phyloP scores from a whole-genome alignment of 2,797 vertebrate genomes.

The Microchirus variegatus region DNA sequence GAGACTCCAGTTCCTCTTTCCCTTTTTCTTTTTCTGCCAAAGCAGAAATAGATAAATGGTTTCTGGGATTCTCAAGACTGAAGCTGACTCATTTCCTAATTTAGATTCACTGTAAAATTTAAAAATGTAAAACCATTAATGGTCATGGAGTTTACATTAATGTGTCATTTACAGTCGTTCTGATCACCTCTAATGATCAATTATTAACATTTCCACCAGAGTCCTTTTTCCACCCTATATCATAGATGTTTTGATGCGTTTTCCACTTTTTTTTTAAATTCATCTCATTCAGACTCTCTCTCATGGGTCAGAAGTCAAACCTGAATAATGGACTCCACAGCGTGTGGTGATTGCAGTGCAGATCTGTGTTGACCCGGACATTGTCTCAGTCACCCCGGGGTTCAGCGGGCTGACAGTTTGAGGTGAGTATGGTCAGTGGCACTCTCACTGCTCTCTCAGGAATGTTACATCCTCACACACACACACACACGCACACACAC shows the following conservation, averaged over 20 bases:
- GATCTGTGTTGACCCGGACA: constrained; percentile 69
- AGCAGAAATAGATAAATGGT: no score
- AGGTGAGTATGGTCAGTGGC: constrained; percentile 63
- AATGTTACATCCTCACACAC: constrained; percentile 57
- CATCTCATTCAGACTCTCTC: constrained; percentile 46
- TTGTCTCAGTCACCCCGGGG: constrained; percentile 66
- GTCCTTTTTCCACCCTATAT: constrained; percentile 2
- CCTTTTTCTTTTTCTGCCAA: constrained; percentile 22
- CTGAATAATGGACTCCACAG: constrained; percentile 65
- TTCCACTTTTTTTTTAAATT: constrained; percentile 45
- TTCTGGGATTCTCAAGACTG: no score
- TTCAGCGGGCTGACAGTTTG: constrained; percentile 67
- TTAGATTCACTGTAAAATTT: no score
- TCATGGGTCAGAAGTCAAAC: constrained; percentile 61
- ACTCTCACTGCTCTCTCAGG: constrained; percentile 55
- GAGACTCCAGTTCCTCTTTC: constrained; percentile 44
- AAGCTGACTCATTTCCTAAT: no score
- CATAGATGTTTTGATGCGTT: constrained; percentile 29
- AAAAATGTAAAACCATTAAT: no score
- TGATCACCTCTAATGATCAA: no score
- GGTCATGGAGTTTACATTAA: no score
- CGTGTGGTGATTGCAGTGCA: constrained; percentile 60
- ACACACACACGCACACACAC: constrained; percentile 51
- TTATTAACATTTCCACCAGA: no score
- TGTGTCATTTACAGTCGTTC: no score